These are phyloP conservation scores for Craniophora ligustri DNA, from an alignment of 2,888 invertebrate genomes.

Conservation along the genomic window DNA sequence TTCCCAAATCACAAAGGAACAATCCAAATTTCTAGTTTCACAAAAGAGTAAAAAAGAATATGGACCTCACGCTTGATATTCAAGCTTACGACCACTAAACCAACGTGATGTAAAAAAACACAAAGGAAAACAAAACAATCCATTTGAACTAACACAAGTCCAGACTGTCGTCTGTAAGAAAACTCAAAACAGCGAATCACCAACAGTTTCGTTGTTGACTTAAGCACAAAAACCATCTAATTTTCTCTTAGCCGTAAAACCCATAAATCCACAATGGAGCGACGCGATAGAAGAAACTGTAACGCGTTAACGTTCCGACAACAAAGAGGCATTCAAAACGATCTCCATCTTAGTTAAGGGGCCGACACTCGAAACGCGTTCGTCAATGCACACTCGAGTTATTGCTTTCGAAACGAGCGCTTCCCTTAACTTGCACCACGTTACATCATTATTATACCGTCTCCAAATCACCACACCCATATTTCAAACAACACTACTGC, in stretches of 20 bases:
- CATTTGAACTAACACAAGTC: background rate
- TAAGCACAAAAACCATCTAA: conserved; percentile 53
- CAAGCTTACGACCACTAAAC: too few relatives aligned
- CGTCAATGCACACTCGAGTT: conserved; percentile 83
- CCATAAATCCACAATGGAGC: conserved; percentile 47
- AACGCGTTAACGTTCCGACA: conserved; percentile 61
- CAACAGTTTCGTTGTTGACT: conserved; percentile 21
- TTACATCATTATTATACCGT: background rate
- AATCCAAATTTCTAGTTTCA: too few relatives aligned
- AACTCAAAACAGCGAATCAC: background rate
- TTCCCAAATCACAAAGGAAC: too few relatives aligned
- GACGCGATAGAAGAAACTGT: conserved; percentile 55
- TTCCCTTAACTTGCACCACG: conserved; percentile 62
- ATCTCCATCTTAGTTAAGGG: conserved; percentile 80
- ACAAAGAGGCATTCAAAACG: conserved; percentile 79
- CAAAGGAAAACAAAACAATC: conserved; percentile 5
- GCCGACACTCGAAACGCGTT: conserved; percentile 78
- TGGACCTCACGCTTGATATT: too few relatives aligned
- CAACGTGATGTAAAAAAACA: too few relatives aligned
- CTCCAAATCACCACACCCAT: background rate
- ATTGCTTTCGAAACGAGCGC: conserved; percentile 78
- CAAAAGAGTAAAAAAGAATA: too few relatives aligned
- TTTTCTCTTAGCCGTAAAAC: conserved; percentile 52
- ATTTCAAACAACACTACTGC: conserved; percentile 17
- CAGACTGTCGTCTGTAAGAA: background rate